These are phyloP conservation scores for Ctenomys sociabilis DNA, from an alignment of 2,113 vertebrate species.

Conservation along the genomic window DNA sequence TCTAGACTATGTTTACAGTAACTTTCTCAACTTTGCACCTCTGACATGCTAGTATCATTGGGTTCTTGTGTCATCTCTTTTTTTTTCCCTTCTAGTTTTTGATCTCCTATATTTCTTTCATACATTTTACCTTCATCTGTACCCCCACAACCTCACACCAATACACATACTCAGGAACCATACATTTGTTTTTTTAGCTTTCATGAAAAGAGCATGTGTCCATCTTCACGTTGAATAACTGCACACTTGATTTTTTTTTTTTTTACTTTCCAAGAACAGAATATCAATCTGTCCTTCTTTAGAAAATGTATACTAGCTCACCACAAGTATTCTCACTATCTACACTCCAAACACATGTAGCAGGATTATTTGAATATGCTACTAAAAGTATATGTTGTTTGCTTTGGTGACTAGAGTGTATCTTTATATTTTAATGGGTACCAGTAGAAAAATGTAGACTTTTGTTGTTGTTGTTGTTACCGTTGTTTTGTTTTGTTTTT, in stretches of 20 bases:
- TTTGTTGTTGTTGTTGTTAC: background rate
- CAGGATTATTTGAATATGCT: background rate
- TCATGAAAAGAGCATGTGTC: background rate
- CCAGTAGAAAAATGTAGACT: background rate
- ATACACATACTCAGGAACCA: background rate
- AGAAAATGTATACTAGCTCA: background rate
- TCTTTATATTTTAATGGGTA: background rate
- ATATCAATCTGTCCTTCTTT: background rate
- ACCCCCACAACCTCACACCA: accelerated
- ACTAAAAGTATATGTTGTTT: background rate
- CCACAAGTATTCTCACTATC: background rate
- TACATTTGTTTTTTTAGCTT: background rate
- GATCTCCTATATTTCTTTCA: background rate
- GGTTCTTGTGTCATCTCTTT: background rate
- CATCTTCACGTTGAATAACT: background rate
- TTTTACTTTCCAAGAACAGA: background rate
- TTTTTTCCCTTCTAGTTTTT: background rate
- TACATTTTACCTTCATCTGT: background rate
- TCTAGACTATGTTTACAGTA: background rate
- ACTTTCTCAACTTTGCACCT: background rate
- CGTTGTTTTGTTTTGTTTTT: too few species aligned
- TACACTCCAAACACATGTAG: background rate
- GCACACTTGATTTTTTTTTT: background rate
- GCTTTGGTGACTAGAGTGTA: background rate
- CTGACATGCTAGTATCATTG: background rate